Percentiles rank a stretch among this genome's conserved stretches.
Conservation (phyloP, 2,113 vertebrate genomes). For the Archocentrus centrarchus region DNA sequence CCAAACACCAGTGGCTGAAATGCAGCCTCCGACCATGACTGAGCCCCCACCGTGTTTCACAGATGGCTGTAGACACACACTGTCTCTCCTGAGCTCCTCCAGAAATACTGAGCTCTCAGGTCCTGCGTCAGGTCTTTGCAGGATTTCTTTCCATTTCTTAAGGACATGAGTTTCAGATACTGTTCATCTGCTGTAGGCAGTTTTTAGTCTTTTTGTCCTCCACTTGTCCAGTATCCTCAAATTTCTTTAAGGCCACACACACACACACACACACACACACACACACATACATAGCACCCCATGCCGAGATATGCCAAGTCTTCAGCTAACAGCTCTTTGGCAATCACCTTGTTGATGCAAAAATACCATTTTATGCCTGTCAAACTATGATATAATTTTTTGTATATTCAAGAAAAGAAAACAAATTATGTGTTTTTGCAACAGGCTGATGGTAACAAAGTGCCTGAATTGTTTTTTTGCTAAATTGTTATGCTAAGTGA, state of each 20-base stretch:
- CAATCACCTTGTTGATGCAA: background rate
- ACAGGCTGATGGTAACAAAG: too few relatives aligned
- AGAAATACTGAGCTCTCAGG: background rate
- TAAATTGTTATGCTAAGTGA: background rate
- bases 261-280: too few relatives aligned
- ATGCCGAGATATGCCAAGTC: background rate
- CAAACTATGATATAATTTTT: too few relatives aligned
- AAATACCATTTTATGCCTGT: background rate
- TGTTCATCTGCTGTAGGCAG: background rate
- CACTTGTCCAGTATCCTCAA: accelerated
- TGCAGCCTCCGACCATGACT: background rate
- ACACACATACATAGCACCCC: background rate
- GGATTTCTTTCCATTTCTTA: background rate
- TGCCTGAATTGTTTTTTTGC: too few relatives aligned
- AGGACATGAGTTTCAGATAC: background rate
- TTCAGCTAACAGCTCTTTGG: background rate
- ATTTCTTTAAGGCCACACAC: background rate
- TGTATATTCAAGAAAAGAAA: too few relatives aligned
- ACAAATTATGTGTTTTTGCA: too few relatives aligned
- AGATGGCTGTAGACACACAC: background rate
- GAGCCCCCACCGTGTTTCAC: background rate
- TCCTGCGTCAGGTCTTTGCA: background rate
- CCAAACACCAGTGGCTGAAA: background rate
- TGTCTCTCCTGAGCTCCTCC: background rate
- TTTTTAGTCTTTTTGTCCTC: background rate